These are phyloP conservation scores for Mythimna loreyi DNA, from an alignment of 2,888 invertebrate genomes.

Conservation along the genomic window DNA sequence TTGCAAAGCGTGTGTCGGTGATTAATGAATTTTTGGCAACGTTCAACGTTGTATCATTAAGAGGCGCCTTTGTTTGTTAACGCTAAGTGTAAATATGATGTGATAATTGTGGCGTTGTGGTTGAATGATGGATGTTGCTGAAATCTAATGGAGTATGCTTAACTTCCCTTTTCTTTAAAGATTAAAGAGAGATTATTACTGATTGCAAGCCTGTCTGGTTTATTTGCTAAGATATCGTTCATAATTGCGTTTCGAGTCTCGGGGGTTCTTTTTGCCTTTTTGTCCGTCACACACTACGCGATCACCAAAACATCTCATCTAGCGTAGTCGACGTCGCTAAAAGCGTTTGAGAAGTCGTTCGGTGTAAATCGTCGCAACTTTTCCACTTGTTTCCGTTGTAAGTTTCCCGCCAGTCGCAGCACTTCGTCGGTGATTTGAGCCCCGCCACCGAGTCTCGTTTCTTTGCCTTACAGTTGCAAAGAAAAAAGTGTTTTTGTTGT, in stretches of 20 bases:
- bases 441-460: conserved; percentile 33
- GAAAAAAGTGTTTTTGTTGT: conserved; percentile 36
- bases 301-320: conserved; percentile 35
- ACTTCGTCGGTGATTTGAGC: conserved; percentile 49
- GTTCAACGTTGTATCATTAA: conserved; percentile 43
- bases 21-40: conserved; percentile 61
- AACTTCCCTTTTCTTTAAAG: conserved; percentile 9
- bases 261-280: background rate
- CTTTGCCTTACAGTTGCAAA: conserved; percentile 32
- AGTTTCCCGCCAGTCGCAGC: conserved; percentile 47
- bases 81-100: conserved; percentile 45
- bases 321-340: conserved; percentile 50
- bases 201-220: background rate
- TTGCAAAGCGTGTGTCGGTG: conserved; percentile 48
- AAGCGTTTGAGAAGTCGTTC: conserved; percentile 69
- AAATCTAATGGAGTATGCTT: conserved; percentile 27
- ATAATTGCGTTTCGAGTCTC: background rate
- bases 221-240: background rate
- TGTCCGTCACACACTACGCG: background rate
- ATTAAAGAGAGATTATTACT: background rate
- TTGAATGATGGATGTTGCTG: conserved; percentile 38
- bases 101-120: conserved; percentile 46
- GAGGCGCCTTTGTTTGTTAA: conserved; percentile 47
- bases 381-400: conserved; percentile 66
- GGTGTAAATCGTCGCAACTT: conserved; percentile 68